Evolutionary conservation across 1,140 invertebrate species (phyloP), one percentile per base, ranked within the genome.

Genomic region (Zaprionus kolodkinae): DNA sequence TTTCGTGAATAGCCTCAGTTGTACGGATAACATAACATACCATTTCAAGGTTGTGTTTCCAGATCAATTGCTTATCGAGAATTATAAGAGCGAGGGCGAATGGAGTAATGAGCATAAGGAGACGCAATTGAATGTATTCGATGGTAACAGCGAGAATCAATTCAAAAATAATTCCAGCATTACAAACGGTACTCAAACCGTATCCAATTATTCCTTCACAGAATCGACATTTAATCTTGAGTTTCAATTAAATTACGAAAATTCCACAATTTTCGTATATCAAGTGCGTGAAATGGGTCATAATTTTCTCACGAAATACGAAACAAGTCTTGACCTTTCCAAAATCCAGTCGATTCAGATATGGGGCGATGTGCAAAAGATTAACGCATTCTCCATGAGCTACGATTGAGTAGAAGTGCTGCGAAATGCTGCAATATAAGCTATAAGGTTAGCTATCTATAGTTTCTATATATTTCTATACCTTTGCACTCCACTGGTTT

Each of bases 321-420:
- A 71, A 50, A 89, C 84, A 6, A 43, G 73, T 3, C 84, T 89
- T 27, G 50, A 54, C 43, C 71, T 89, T 1, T 48, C 85, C 12
- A 78, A 78, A 10, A 88, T 88, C 63, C 69, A 89, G 59, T 77
- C 86, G 33, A 36, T 92, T 12, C 91, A 92, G 69, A 81, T 92
- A 35, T 92, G 91, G 89, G 91, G 89, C 21, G 91, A 92, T 78
- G 89, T 92, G 13, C 56, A 82, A 62, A 92, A 92, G 72, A 72
- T 92, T 25, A 79, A 72, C 7, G 69, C 79, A 27, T 73, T 92
- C 69, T 66, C 77, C 48, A 70, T 92, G 52, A 35, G 13, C 62
- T 88, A 88, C 45, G 78, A 88, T 71, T 89, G 72, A 86, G 60
- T 50, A 65, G 12, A 45, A 45, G 52, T 1, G 48, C 57, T 61